Percentiles rank a stretch among this genome's conserved stretches.
phyloP scores from a whole-genome alignment of 92 coral and sea anemone species.

The Epizoanthus illoricatus region DNA sequence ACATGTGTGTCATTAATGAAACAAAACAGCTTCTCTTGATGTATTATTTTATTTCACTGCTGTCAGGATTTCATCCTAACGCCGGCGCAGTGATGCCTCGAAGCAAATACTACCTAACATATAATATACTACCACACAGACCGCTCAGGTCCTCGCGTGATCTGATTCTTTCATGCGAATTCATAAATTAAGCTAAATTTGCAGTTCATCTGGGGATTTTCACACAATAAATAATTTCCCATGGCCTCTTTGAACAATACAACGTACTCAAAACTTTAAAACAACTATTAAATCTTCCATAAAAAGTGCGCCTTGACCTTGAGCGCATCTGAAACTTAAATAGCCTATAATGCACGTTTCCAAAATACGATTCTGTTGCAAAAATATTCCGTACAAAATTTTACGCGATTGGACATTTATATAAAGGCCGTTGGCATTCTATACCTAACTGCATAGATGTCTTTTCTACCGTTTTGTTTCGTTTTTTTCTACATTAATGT shows the following conservation, averaged over 20 bases:
- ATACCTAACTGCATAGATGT: not conserved
- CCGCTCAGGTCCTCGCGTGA: not conserved
- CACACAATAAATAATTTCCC: constrained; percentile 40
- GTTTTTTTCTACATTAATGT: not conserved
- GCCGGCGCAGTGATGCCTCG: not conserved
- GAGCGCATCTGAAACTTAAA: constrained; percentile 59
- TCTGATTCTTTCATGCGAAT: constrained; percentile 23
- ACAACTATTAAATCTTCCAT: constrained; percentile 42
- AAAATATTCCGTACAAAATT: constrained; percentile 91
- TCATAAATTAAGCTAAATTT: constrained; percentile 46
- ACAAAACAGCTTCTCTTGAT: not conserved
- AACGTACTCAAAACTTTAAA: constrained; percentile 33
- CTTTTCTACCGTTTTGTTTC: not conserved
- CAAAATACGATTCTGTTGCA: constrained; percentile 84
- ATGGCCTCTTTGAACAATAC: constrained; percentile 19
- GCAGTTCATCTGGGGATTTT: constrained; percentile 9
- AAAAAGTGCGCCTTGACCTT: constrained; percentile 11
- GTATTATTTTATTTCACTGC: constrained; percentile 32
- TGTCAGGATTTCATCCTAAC: constrained; percentile 27
- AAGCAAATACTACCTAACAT: not conserved
- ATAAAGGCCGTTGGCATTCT: not conserved
- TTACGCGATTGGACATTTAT: constrained; percentile 29
- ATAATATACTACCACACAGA: not conserved
- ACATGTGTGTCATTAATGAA: not conserved
- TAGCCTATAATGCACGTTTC: constrained; percentile 67